These are phyloP conservation scores for Mesembrinibis cayennensis DNA, from an alignment of 2,113 vertebrate genomes.

Conservation along the genomic window DNA sequence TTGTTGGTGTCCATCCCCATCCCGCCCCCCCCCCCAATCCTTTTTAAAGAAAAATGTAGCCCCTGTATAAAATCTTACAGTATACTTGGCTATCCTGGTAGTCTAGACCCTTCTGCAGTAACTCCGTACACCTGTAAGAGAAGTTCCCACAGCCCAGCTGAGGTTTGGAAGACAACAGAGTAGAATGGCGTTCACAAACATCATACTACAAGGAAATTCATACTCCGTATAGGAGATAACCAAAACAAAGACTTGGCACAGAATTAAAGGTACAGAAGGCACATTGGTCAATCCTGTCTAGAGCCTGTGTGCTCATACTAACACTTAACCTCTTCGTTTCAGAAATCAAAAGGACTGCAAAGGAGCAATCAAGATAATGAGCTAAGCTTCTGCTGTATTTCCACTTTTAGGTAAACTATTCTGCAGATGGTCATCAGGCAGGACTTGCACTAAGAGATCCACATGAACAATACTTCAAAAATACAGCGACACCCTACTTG, in stretches of 20 bases:
- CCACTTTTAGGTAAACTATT: neutral
- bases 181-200: neutral
- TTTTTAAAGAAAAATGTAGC: neutral
- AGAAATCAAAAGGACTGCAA: neutral
- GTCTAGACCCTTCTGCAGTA: neutral
- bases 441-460: neutral
- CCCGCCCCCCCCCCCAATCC: too few species aligned
- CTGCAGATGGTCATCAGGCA: neutral
- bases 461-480: neutral
- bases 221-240: neutral
- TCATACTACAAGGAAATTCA: neutral
- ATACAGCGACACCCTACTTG: neutral
- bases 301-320: neutral
- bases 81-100: neutral
- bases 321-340: neutral
- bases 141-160: neutral
- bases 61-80: neutral
- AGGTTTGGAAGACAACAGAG: neutral
- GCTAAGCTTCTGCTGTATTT: neutral
- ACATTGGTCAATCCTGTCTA: neutral
- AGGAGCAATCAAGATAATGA: neutral
- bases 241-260: neutral
- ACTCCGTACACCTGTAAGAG: accelerated
- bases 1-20: too few species aligned
- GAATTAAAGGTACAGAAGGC: neutral